phyloP scores from a whole-genome alignment of 1,140 invertebrate species.

The Eubasilissa regina region DNA sequence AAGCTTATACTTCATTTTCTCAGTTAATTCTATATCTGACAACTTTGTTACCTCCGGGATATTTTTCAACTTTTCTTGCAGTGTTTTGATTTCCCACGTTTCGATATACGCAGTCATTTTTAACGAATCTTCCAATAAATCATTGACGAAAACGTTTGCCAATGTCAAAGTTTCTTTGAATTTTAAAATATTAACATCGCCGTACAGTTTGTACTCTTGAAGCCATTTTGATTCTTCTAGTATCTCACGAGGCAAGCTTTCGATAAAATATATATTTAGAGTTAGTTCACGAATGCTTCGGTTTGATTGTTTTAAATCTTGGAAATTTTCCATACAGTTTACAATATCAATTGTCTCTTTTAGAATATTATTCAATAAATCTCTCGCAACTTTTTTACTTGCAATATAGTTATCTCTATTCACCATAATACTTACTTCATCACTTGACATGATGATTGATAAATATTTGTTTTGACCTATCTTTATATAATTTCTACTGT shows the following conservation, averaged over 20 bases:
- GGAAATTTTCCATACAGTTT: conserved; percentile 1
- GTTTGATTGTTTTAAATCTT: background rate
- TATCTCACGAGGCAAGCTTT: background rate
- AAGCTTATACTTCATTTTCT: background rate
- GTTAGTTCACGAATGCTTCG: background rate
- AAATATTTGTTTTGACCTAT: too few relatives aligned
- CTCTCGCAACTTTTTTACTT: conserved; percentile 6
- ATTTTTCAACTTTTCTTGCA: conserved; percentile 1
- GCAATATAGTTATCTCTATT: background rate
- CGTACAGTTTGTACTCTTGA: conserved; percentile 27
- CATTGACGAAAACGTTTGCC: background rate
- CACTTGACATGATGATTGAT: too few relatives aligned
- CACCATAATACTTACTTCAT: background rate
- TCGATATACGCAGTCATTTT: background rate
- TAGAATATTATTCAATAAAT: background rate
- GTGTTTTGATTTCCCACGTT: background rate
- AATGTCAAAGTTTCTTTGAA: background rate
- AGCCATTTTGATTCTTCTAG: conserved; percentile 8
- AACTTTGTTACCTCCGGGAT: background rate
- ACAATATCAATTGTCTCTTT: background rate
- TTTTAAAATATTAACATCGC: background rate
- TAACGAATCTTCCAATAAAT: conserved; percentile 5
- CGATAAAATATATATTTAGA: conserved; percentile 4
- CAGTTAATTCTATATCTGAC: background rate
- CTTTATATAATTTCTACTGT: too few relatives aligned